Percentiles rank a stretch among this genome's conserved stretches.
Evolutionary conservation across 1,140 invertebrate species (phyloP).

Genomic region (Drosophila varians): DNA sequence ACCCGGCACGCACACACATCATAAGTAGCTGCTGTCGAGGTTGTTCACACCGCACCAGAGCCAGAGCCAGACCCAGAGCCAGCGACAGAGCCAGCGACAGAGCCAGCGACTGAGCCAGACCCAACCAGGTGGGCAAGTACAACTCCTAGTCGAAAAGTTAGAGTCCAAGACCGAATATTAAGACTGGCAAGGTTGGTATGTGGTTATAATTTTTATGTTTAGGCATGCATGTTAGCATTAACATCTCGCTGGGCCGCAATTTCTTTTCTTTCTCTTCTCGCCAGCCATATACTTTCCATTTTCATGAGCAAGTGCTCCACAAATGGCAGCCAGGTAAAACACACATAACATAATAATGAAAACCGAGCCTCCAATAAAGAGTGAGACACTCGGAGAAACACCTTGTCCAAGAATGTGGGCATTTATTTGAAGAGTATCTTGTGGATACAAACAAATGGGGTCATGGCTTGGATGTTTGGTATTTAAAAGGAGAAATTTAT

Average conservation of each 20-base stretch:
- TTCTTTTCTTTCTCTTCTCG: slow-evolving; percentile 60
- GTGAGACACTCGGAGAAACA: slow-evolving; percentile 20
- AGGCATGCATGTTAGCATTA: slow-evolving; percentile 75
- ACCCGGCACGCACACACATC: slow-evolving; percentile 23
- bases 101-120: slow-evolving; percentile 2
- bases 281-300: slow-evolving; percentile 71
- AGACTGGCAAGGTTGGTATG: slow-evolving; percentile 19
- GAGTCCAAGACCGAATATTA: slow-evolving; percentile 7
- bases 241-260: slow-evolving; percentile 59
- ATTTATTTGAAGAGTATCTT: too few species aligned
- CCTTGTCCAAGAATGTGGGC: not conserved
- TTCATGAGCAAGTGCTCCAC: slow-evolving; percentile 67
- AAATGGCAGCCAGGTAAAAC: slow-evolving; percentile 54
- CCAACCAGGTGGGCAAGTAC: slow-evolving; percentile 1
- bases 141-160: slow-evolving; percentile 11
- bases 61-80: not conserved
- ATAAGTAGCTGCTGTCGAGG: slow-evolving; percentile 23
- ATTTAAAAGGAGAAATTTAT: too few species aligned
- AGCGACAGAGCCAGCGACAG: not conserved
- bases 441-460: not conserved
- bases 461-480: not conserved
- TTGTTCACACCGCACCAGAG: slow-evolving; percentile 38
- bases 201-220: slow-evolving; percentile 70
- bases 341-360: slow-evolving; percentile 53
- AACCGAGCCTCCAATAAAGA: slow-evolving; percentile 32